Base-by-base conservation (phyloP, 2,888 invertebrate genomes). In the Bursaphelenchus okinawaensis region DNA sequence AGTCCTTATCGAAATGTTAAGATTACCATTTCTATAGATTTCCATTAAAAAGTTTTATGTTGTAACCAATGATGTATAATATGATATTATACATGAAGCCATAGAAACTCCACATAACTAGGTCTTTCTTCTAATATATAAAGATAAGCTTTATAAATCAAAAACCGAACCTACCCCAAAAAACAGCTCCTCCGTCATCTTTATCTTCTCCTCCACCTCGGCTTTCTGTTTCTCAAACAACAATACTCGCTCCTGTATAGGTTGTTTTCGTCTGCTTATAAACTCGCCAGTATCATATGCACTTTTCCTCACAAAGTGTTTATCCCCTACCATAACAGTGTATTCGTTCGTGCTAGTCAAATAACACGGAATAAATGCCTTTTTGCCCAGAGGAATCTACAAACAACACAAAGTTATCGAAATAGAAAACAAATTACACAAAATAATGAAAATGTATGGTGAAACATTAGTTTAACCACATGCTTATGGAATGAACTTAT, bases 271-370 rank as follows among this genome's bases (percentile, higher is more conserved):
- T 19, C 62, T 63, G 22, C 52, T 29, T n/a, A 62, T n/a, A 19
- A 63, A 24, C 22, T 62, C 62, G 40, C 63, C 27, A 19, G 62
- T 62, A n/a, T 29, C 54, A 29, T 28, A 22, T 12, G 62, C 52
- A 19, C 24, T 29, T 20, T 26, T 62, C 22, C 26, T 28, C 16
- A 62, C 62, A 28, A 62, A 63, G 20, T 20, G 19, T 20, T 65
- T 63, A n/a, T 63, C 62, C 1, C 62, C 62, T 9, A 62, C n/a
- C 20, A 62, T n/a, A 4, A 40, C 31, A 27, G 23, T 52, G 27
- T 52, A 55, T 28, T 62, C 62, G 27, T 62, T 62, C 3, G 62
- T 59, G 4, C 50, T 31, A 24, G 19, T 50, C 4, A 59, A 23
- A n/a, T 1, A 20, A 50, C 60, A 31, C 8, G 60, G 60, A 3